Base-by-base conservation (phyloP, 2,797 vertebrate genomes). In the Sphenodon punctatus region DNA sequence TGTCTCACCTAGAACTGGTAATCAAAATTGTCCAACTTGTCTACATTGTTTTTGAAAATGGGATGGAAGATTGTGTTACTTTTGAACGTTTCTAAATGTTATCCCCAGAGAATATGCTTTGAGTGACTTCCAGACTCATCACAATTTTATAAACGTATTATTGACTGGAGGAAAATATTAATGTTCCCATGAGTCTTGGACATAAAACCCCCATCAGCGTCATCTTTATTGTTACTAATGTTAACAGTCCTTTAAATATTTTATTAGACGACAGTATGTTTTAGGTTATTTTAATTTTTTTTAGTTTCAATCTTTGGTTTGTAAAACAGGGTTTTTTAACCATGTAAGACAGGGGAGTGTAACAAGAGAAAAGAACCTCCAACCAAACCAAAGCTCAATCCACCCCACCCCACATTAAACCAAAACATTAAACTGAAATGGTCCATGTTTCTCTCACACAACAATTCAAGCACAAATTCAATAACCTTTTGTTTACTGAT, bases 261-360 rank as follows among this genome's bases (percentile, higher is more conserved):
- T 55, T 20, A 55, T 63, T 58, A 81, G 17, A 66, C 68, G 55
- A 75, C 32, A 27, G 56, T 73, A 75, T 82, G 89, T 88, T 86
- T 91, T 89, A n/a, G n/a, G n/a, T n/a, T n/a, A n/a, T n/a, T n/a
- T n/a, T n/a, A n/a, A n/a, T 91, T 87, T 85, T 48, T 74, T 81
- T 81, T 30, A 46, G 82, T 89, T 92, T 10, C 30, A 58, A 91
- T 85, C 92, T 91, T 30, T n/a, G 53, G 53, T 85, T 74, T 86
- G 88, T 73, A 88, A 89, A 71, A 34, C n/a, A n/a, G n/a, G n/a
- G n/a, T n/a, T 91, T 90, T 92, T 91, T 85, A 89, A 92, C 89
- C 86, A 91, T 88, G 79, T 23, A 42, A 20, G 15, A 8, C 1
- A 5, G n/a, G 74, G 38, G 72, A 36, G 36, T 30, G 42, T 48